These are phyloP conservation scores for Nemopilema nomurai DNA, from an alignment of 30 jellyfish, hydroid and myxozoan species.

Conservation along the genomic window DNA sequence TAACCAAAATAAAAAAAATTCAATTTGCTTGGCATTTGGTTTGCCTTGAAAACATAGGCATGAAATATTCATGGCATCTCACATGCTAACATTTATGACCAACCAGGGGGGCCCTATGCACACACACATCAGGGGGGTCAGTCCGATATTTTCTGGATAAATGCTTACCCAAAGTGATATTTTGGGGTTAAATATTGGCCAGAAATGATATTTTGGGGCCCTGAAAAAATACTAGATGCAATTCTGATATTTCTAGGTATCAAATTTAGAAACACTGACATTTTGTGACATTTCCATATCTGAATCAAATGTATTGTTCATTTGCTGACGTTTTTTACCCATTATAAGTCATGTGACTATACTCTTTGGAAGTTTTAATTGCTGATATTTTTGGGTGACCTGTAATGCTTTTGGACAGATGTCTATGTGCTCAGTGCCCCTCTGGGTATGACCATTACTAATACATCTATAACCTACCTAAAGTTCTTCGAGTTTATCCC, in stretches of 20 bases:
- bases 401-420: no score
- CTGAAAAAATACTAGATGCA: slow-evolving; percentile 4
- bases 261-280: slow-evolving; percentile 4
- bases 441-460: no score
- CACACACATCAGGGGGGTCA: slow-evolving; percentile 7
- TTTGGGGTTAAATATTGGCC: neutral
- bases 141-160: slow-evolving; percentile 20
- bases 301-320: neutral
- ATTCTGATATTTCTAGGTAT: slow-evolving; percentile 26
- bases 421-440: no score
- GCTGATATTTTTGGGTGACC: no score
- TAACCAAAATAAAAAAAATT: no score
- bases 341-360: no score
- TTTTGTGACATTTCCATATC: neutral
- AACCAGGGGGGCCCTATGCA: slow-evolving; percentile 32
- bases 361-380: no score
- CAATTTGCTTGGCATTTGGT: no score
- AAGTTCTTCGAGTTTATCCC: slow-evolving; percentile 85
- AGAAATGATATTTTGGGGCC: slow-evolving; percentile 13
- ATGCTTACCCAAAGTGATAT: neutral
- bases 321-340: no score
- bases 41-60: no score
- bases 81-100: no score
- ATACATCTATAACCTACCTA: slow-evolving; percentile 61
- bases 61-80: no score